Conservation (phyloP, 2,888 invertebrate genomes). For the Cosmia trapezina region DNA sequence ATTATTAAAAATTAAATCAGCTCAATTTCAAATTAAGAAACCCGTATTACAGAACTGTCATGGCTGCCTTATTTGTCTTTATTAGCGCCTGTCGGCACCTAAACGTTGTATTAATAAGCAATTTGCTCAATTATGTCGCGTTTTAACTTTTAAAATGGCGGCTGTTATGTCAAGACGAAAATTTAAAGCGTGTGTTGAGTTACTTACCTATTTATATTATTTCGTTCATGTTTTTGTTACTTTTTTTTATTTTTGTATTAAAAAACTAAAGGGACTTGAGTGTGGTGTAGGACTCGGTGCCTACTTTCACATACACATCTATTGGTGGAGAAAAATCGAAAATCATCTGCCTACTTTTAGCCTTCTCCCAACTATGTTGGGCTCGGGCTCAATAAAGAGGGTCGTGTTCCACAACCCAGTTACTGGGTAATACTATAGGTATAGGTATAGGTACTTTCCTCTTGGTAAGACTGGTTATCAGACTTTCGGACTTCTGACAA, state of each 20-base stretch:
- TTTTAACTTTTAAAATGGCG: constrained; percentile 52
- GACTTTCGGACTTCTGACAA: no score
- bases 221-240: background rate
- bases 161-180: constrained; percentile 36
- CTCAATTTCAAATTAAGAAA: constrained; percentile 39
- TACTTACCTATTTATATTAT: background rate
- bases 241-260: constrained; percentile 1
- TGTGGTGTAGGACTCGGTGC: background rate
- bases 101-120: constrained; percentile 54
- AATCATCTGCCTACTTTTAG: no score
- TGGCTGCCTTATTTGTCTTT: constrained; percentile 51
- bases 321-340: background rate
- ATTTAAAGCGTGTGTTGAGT: constrained; percentile 18
- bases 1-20: constrained; percentile 12
- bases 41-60: constrained; percentile 38
- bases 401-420: no score
- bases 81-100: constrained; percentile 56
- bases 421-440: no score
- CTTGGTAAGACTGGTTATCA: no score
- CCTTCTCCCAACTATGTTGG: no score
- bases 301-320: background rate
- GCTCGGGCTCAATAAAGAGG: no score
- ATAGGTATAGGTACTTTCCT: no score
- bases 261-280: background rate
- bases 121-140: constrained; percentile 60